These are phyloP conservation scores for Parauchenoglanis punctatus DNA, from an alignment of 2,797 vertebrate species.

Conservation along the genomic window DNA sequence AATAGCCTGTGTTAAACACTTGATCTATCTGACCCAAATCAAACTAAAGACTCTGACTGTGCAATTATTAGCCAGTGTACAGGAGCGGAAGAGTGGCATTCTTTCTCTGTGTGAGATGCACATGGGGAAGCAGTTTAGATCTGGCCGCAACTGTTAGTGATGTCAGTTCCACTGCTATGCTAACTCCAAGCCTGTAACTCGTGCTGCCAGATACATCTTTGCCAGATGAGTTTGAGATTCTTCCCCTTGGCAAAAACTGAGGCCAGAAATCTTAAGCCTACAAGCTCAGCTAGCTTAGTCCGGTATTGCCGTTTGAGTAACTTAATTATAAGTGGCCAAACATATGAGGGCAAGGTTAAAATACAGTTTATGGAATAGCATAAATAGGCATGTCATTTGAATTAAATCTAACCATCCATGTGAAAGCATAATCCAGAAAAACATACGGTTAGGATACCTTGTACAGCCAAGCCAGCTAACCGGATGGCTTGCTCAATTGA, in stretches of 20 bases:
- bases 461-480: slow-evolving; percentile 93
- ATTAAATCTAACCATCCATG: slow-evolving; percentile 12
- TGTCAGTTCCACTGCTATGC: slow-evolving; percentile 70
- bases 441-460: slow-evolving; percentile 80
- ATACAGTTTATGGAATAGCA: background rate
- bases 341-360: background rate
- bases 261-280: slow-evolving; percentile 59
- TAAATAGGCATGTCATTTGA: background rate
- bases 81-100: slow-evolving; percentile 30
- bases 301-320: slow-evolving; percentile 30
- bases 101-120: slow-evolving; percentile 37
- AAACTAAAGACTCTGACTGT: slow-evolving; percentile 17
- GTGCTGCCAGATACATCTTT: slow-evolving; percentile 74
- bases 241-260: slow-evolving; percentile 63
- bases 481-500: slow-evolving; percentile 91
- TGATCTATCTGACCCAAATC: slow-evolving; percentile 37
- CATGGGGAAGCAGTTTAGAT: slow-evolving; percentile 51
- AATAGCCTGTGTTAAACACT: slow-evolving; percentile 52
- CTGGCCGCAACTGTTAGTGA: slow-evolving; percentile 68
- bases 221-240: slow-evolving; percentile 75
- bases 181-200: slow-evolving; percentile 66
- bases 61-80: slow-evolving; percentile 23
- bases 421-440: slow-evolving; percentile 37
- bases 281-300: slow-evolving; percentile 40
- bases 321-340: slow-evolving; percentile 19